Evolutionary conservation across 2,113 vertebrate species (phyloP), one percentile per base, ranked within the genome.

Genomic region (Percina caprodes): DNA sequence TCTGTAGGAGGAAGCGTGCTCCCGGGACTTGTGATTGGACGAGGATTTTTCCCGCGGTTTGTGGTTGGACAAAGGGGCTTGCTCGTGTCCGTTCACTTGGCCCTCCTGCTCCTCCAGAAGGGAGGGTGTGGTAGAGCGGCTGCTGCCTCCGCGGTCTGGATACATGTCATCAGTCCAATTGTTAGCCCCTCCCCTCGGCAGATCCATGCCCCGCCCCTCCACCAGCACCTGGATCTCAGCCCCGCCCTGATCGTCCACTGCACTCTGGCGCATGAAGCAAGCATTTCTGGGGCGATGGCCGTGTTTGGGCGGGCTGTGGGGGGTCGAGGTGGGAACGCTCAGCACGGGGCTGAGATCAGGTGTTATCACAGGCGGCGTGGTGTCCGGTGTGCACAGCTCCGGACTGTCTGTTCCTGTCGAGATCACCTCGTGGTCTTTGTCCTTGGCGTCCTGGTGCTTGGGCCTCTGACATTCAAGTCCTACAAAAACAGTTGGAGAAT

Each of bases 321-420:
- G 93, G 24, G 97, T 97, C 42, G 96, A 97, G 92, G 96, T 88
- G 0, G 97, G 96, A 62, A 96, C 95, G 86, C 97, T 99, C 87
- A 97, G 95, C 91, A 96, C 91, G 0, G 98, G 98, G 92, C 98
- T 99, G 92, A 97, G 96, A 0, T 99, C 97, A 0, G 98, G 97
- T 9, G 95, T 98, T 77, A 97, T 96, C 79, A 96, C 97, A 0
- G 98, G 98, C 0, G 97, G 97, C 2, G 97, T 99, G 72, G 97
- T 98, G 73, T 97, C 97, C 35, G 98, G 98, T 69, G 97, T 96
- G 95, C 98, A 99, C 87, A 99, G 94, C 94, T 98, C 97, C 0
- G 97, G 97, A 93, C 98, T 99, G 91, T 99, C 98, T 2, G 96
- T 97, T 82, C 96, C 98, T 0, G 96, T 96, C 83, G 98, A 98